Base-by-base conservation (phyloP, 2,113 vertebrate species). In the Gymnogyps californianus region DNA sequence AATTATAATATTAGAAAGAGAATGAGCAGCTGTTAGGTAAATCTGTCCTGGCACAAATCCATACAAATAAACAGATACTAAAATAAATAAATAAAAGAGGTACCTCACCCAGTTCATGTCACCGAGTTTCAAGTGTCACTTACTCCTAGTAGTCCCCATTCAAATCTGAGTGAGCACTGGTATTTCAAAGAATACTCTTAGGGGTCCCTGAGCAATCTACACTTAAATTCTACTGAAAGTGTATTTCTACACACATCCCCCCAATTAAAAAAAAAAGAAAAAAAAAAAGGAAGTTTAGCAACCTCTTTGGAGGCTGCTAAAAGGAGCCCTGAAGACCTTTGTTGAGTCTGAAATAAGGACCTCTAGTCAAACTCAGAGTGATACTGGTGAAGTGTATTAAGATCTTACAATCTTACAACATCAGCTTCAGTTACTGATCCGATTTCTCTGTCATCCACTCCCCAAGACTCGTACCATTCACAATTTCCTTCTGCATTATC, bases 1-100 rank as follows among this genome's bases (percentile, higher is more conserved):
- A 93, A 95, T 92, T 97, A 91, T 91, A 61, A 32, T 67, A 89
- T 89, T 91, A 94, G 94, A 84, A 89, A 87, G 20, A 59, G 64
- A 91, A 84, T 49, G 80, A 95, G 77, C 80, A 92, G 59, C 77
- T 93, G 67, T 78, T 83, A 86, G 80, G 55, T 87, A 94, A 94
- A 81, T 86, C 90, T 83, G 57, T 82, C 47, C 83, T 84, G 67
- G 52, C 47, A 81, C 24, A 93, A 95, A 87, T 75, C 52, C 80
- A 75, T 38, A 46, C 16, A 89, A 72, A 88, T 46, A 83, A 25
- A 88, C 24, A 82, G 13, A 72, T 55, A 31, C 7, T 51, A 80
- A 86, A 83, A 71, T 36, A 83, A 78, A 64, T 51, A 59, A 40
- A 74, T 34, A 51, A 81, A 59, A n/a, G 4, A 47, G 13, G 4